phyloP scores from a whole-genome alignment of 2,113 vertebrate genomes.

The Garra rufa region DNA sequence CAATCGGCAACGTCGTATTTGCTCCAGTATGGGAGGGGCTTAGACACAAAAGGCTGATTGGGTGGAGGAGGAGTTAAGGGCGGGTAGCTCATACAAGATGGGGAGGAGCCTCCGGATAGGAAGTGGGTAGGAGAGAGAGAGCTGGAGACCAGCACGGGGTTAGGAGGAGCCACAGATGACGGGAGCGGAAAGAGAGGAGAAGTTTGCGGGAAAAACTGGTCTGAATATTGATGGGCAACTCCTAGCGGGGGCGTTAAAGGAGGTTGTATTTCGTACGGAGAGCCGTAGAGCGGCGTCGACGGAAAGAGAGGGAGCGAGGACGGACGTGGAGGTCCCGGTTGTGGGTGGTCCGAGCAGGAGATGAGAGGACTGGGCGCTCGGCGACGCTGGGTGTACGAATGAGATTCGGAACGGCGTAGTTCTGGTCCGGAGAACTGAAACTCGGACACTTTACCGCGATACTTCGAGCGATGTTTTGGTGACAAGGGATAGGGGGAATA shows the following conservation, averaged over 20 bases:
- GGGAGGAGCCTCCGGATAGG: constrained; percentile 80
- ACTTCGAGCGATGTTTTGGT: constrained; percentile 78
- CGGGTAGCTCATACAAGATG: constrained; percentile 82
- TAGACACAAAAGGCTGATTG: constrained; percentile 88
- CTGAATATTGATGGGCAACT: constrained; percentile 76
- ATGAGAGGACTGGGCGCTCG: constrained; percentile 88
- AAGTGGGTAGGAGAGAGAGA: constrained; percentile 89
- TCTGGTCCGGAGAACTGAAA: constrained; percentile 76
- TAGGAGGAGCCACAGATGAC: constrained; percentile 70
- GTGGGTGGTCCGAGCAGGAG: constrained; percentile 82
- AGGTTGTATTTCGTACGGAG: constrained; percentile 74
- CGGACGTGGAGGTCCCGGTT: constrained; percentile 83
- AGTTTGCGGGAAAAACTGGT: constrained; percentile 75
- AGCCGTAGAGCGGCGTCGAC: constrained; percentile 74
- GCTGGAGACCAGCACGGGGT: constrained; percentile 78
- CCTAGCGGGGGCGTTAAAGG: constrained; percentile 74
- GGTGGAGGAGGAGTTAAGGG: constrained; percentile 83
- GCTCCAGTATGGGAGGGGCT: constrained; percentile 92
- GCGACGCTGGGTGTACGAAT: constrained; percentile 70
- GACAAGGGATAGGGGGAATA: constrained; percentile 84
- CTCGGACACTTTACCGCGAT: constrained; percentile 76
- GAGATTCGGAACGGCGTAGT: constrained; percentile 70
- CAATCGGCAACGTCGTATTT: constrained; percentile 95
- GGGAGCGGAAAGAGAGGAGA: constrained; percentile 78
- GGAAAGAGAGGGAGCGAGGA: constrained; percentile 91